phyloP scores from a whole-genome alignment of 2,797 vertebrate species.

The Myotis findleyi region DNA sequence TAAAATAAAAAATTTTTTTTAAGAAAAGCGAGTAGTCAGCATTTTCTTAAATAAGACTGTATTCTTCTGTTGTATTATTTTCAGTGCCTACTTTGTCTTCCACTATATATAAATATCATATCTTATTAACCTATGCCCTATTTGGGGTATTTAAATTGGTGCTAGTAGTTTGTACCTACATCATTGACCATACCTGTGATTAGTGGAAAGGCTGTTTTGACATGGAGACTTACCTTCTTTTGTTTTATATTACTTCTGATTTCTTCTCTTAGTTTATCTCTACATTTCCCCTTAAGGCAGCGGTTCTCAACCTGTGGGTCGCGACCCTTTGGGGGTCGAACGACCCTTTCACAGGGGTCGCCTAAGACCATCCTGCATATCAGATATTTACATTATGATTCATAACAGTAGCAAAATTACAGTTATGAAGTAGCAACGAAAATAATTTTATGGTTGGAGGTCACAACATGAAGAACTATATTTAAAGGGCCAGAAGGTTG shows the following conservation, averaged over 20 bases:
- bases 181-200: background rate
- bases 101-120: background rate
- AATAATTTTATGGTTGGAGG: no score
- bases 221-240: background rate
- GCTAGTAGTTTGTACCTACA: background rate
- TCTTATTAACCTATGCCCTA: background rate
- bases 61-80: background rate
- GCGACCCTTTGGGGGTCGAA: no score
- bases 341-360: no score
- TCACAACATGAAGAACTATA: no score
- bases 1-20: conserved; percentile 11
- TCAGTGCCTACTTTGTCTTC: background rate
- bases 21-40: background rate
- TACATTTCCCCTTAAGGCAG: background rate
- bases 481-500: no score
- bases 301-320: no score
- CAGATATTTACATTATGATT: no score
- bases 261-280: background rate
- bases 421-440: no score
- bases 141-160: background rate
- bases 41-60: background rate
- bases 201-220: background rate
- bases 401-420: no score
- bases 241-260: background rate
- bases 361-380: no score